Base-by-base conservation (phyloP, 2,888 invertebrate genomes). In the Cheilosia vulpina region DNA sequence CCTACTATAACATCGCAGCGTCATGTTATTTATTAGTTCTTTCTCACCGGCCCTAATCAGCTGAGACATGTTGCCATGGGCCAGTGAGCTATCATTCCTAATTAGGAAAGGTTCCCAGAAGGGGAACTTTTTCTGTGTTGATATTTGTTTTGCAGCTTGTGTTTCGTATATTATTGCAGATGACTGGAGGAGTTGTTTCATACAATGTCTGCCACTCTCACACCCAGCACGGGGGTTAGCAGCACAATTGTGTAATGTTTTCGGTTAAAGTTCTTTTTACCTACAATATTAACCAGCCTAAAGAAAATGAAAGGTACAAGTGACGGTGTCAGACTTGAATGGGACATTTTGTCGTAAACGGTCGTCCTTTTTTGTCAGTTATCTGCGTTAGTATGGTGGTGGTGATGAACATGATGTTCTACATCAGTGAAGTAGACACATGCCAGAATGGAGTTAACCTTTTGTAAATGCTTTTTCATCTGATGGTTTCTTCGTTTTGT, bases 61-160 rank as follows among this genome's bases (percentile, higher is more conserved):
- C 24, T 43, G 38, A 76, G 58, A 66, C 15, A 58, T 19, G 17
- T 24, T 52, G 45, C 52, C 60, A 73, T 38, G 79, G 79, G 41
- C 65, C 60, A 73, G 66, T 60, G 62, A 73, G 60, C 79, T 66
- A 63, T 80, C 66, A 68, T 38, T 80, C 68, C 68, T 80, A 73
- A 80, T 80, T 80, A 68, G 55, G 21, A 31, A 71, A 71, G 63
- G 71, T 57, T 75, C 34, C 47, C 11, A 62, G 21, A 65, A 63
- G 13, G 11, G 41, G 31, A 50, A 45, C 7, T 43, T 66, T 47
- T 58, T 66, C 47, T 50, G 15, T 6, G 76, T 79, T 19, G 47
- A 31, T 66, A 38, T 78, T 71, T 78, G 47, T 60, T 66, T 41
- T 47, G 27, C n/a, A 21, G 50, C 50, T 47, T 55, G 4, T 27